Conservation (phyloP, 2,113 vertebrate genomes). For the Heptranchias perlo region DNA sequence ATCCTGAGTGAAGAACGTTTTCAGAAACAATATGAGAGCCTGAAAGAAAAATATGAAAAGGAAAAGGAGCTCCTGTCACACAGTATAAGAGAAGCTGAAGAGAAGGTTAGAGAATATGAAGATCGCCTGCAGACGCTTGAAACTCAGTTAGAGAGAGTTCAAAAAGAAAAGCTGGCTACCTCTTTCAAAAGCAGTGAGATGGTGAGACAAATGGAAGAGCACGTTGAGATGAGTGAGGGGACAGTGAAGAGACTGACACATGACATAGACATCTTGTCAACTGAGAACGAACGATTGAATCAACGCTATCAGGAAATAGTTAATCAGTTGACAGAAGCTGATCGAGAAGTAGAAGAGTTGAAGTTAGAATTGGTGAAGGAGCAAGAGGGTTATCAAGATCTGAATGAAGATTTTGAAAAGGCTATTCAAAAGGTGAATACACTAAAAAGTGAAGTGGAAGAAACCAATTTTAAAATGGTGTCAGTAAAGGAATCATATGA, state of each 20-base stretch:
- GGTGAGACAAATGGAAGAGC: slow-evolving; percentile 50
- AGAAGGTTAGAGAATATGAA: slow-evolving; percentile 60
- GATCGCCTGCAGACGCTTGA: slow-evolving; percentile 60
- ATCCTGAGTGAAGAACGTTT: slow-evolving; percentile 39
- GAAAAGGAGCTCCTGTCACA: slow-evolving; percentile 58
- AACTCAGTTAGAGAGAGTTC: slow-evolving; percentile 55
- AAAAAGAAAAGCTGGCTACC: slow-evolving; percentile 52
- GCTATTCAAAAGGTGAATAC: slow-evolving; percentile 52
- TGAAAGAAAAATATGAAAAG: slow-evolving; percentile 58
- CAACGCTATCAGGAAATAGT: slow-evolving; percentile 67
- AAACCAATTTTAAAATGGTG: slow-evolving; percentile 49
- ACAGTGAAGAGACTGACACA: slow-evolving; percentile 54
- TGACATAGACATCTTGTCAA: slow-evolving; percentile 55
- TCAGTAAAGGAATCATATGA: slow-evolving; percentile 59
- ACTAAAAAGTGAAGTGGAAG: slow-evolving; percentile 53
- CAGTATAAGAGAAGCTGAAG: slow-evolving; percentile 57
- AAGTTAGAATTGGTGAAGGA: slow-evolving; percentile 57
- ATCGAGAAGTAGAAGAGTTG: slow-evolving; percentile 65
- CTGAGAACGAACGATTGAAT: slow-evolving; percentile 60
- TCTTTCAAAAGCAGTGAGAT: slow-evolving; percentile 44
- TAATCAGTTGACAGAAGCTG: slow-evolving; percentile 68
- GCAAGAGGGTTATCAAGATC: slow-evolving; percentile 53
- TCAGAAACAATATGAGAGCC: slow-evolving; percentile 55
- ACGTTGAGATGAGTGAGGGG: slow-evolving; percentile 46
- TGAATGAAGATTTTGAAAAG: slow-evolving; percentile 40